phyloP scores from a whole-genome alignment of 1,140 invertebrate species.

The Bombus breviceps region DNA sequence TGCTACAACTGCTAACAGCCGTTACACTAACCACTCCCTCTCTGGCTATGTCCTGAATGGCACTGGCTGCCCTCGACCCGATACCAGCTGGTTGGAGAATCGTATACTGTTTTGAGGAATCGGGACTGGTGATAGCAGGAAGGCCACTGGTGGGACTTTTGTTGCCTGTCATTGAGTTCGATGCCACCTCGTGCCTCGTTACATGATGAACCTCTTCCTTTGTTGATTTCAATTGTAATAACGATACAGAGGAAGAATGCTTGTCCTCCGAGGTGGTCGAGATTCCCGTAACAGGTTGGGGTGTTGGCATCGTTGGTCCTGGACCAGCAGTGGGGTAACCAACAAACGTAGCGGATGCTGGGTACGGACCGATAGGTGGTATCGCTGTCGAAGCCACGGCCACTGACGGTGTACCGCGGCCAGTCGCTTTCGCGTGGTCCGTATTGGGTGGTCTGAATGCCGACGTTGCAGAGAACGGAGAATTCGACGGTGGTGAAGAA shows the following conservation, averaged over 20 bases:
- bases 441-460: conserved; percentile 88
- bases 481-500: conserved; percentile 79
- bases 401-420: conserved; percentile 73
- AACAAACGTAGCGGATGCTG: conserved; percentile 86
- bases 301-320: conserved; percentile 76
- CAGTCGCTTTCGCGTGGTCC: conserved; percentile 76
- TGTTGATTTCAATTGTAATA: conserved; percentile 81
- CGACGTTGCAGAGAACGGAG: conserved; percentile 87
- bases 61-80: conserved; percentile 89
- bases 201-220: conserved; percentile 78
- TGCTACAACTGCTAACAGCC: conserved; percentile 84
- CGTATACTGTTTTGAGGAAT: conserved; percentile 89
- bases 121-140: conserved; percentile 82
- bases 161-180: conserved; percentile 56
- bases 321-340: conserved; percentile 82
- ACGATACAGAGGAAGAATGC: conserved; percentile 74
- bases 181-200: conserved; percentile 55
- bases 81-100: conserved; percentile 91
- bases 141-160: conserved; percentile 64
- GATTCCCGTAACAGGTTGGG: conserved; percentile 74
- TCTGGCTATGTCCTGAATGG: conserved; percentile 88
- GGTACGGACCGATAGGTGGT: conserved; percentile 84
- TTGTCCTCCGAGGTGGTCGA: conserved; percentile 80
- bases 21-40: conserved; percentile 87
- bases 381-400: conserved; percentile 74